Conservation (phyloP, 2,113 vertebrate genomes). For the Amazona vittata region DNA sequence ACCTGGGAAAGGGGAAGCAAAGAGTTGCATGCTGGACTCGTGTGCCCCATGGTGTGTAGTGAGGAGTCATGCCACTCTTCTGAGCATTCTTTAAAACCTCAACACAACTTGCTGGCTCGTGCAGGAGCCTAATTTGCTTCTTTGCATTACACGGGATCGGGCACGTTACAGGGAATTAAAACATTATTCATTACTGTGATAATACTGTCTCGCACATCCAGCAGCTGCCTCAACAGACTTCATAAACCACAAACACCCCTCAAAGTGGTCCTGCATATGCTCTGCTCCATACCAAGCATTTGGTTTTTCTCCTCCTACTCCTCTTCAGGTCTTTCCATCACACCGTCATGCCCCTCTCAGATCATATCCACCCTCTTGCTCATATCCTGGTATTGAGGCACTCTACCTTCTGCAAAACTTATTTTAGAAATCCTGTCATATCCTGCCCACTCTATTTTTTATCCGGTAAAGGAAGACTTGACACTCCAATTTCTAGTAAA, state of each 20-base stretch:
- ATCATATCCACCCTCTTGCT: slow-evolving; percentile 24
- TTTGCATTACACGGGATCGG: background rate
- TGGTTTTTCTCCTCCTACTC: slow-evolving; percentile 4
- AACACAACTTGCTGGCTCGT: background rate
- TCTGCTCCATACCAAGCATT: background rate
- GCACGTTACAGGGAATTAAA: background rate
- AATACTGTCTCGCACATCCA: background rate
- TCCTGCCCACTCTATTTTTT: slow-evolving; percentile 55
- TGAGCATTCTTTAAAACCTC: background rate
- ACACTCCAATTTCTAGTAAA: slow-evolving; percentile 55
- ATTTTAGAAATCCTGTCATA: slow-evolving; percentile 51
- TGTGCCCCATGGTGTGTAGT: background rate
- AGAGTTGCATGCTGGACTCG: rapidly evolving
- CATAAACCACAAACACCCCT: background rate
- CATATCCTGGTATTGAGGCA: slow-evolving; percentile 13
- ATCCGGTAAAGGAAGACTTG: slow-evolving; percentile 38
- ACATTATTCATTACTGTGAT: slow-evolving; percentile 24
- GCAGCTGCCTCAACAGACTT: slow-evolving; percentile 10
- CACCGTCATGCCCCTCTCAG: rapidly evolving
- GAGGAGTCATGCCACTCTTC: background rate
- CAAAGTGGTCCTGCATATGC: background rate
- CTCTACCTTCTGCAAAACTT: slow-evolving; percentile 52
- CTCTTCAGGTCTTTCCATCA: background rate
- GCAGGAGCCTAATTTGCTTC: background rate
- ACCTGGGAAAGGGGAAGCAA: background rate